These are phyloP conservation scores for Batillaria attramentaria DNA, from an alignment of 1,140 invertebrate species.

Conservation along the genomic window DNA sequence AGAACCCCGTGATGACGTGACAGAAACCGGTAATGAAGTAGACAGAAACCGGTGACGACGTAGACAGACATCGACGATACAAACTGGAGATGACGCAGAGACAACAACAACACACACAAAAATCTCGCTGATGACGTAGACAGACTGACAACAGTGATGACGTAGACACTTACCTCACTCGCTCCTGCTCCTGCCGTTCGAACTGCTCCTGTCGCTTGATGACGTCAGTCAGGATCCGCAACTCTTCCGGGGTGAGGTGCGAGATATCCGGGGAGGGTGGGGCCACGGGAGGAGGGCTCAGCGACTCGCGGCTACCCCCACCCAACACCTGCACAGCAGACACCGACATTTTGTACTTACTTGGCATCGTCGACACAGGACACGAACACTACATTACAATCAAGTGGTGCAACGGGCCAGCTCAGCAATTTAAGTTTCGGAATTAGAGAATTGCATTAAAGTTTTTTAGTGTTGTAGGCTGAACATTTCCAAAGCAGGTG, in stretches of 20 bases:
- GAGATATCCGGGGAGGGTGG: conserved; percentile 61
- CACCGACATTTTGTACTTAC: not conserved
- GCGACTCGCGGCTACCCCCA: not conserved
- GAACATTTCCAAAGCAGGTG: not conserved
- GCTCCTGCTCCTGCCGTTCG: conserved; percentile 53
- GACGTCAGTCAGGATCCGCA: conserved; percentile 56
- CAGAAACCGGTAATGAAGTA: too few species aligned
- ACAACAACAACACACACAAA: too few species aligned
- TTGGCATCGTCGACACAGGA: too few species aligned
- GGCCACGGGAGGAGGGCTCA: conserved; percentile 38
- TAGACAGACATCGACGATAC: not conserved
- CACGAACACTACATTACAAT: not conserved
- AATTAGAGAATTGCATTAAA: not conserved
- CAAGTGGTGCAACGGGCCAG: not conserved
- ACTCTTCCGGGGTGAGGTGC: conserved; percentile 55
- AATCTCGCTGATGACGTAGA: not conserved
- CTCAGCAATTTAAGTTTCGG: not conserved
- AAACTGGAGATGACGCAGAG: too few species aligned
- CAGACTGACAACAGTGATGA: too few species aligned
- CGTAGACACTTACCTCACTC: conserved; percentile 52
- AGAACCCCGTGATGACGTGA: too few species aligned
- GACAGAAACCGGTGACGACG: too few species aligned
- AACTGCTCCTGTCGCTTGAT: conserved; percentile 58
- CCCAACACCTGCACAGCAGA: conserved; percentile 15
- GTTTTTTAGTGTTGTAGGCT: not conserved